Conservation (phyloP, 2,888 invertebrate species). For the Caenorhabditis parvicauda region DNA sequence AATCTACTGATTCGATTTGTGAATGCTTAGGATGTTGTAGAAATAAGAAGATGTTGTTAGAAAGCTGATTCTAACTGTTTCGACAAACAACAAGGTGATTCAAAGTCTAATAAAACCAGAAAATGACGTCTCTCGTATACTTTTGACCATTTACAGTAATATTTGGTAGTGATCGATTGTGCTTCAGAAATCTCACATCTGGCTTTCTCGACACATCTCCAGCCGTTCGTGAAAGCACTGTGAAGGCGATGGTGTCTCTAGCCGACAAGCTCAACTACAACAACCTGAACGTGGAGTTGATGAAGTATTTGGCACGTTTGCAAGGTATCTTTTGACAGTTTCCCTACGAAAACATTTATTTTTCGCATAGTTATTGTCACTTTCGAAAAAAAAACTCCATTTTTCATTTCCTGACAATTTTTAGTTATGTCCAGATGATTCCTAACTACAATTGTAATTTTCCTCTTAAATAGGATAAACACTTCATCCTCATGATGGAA, state of each 20-base stretch:
- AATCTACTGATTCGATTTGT: no score
- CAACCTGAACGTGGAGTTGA: constrained; percentile 91
- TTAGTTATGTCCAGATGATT: not conserved
- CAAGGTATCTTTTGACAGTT: constrained; percentile 73
- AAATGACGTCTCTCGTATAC: not conserved
- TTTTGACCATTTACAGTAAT: no score
- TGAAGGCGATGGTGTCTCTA: constrained; percentile 83
- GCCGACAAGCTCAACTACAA: constrained; percentile 95
- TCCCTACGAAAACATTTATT: constrained; percentile 1
- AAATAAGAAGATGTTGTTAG: no score
- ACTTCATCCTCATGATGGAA: no score
- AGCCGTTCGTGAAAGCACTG: constrained; percentile 92
- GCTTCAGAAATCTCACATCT: constrained; percentile 71
- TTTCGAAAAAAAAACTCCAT: not conserved
- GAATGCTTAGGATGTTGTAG: no score
- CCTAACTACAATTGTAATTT: no score
- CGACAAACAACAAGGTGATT: no score
- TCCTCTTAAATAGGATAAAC: no score
- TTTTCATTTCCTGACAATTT: no score
- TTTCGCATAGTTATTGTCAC: not conserved
- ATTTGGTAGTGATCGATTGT: no score
- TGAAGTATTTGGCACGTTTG: constrained; percentile 89
- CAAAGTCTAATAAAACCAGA: not conserved
- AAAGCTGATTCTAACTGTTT: not conserved
- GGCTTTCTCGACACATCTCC: constrained; percentile 97